Base-by-base conservation (phyloP, 1,140 invertebrate species). In the Drosophila chauvacae region DNA sequence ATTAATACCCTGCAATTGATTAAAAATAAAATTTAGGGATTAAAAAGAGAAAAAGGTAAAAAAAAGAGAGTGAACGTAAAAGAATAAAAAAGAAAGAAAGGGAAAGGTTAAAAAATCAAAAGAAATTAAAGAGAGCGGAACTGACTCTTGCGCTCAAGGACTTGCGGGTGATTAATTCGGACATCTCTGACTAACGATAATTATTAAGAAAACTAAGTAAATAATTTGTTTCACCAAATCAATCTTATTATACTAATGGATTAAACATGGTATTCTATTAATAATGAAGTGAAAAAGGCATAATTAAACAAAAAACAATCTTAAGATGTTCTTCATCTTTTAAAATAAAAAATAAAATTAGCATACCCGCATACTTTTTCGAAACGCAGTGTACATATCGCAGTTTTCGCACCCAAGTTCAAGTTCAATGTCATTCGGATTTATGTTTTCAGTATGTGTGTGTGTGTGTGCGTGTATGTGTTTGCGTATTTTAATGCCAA, bases 391-490 rank as follows among this genome's bases (percentile, higher is more conserved):
- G 23, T 44, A 48, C 47, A 58, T 56, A 71, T 37, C 26, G 26
- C 53, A 55, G 53, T 55, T 60, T 72, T 73, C 68, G 45, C 70
- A 63, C 30, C 47, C 79, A 88, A 87, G 84, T 88, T 88, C 84
- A 88, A 88, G 85, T 88, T 88, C 84, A 87, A 87, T 87, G 84
- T 87, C 64, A 75, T 69, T 70, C 48, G 62, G 47, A 70, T 68
- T 70, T 53, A 44, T 66, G 47, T 37, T 30, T 56, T 26, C 53
- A 37, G 33, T 37, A 33, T 50, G n/a, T 16, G 3, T 47, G 56
- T 56, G 16, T 33, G 48, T 28, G 14, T 65, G 30, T 35, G 3
- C 51, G 16, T 33, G 48, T 28, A 7, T 65, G 30, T 35, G 3
- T 50, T 39, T 48, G 61, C 47, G 23, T 66, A 44, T 41, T 62